Evolutionary conservation across 2,113 vertebrate species (phyloP), one percentile per base, ranked within the genome.

Genomic region (Galemys pyrenaicus): DNA sequence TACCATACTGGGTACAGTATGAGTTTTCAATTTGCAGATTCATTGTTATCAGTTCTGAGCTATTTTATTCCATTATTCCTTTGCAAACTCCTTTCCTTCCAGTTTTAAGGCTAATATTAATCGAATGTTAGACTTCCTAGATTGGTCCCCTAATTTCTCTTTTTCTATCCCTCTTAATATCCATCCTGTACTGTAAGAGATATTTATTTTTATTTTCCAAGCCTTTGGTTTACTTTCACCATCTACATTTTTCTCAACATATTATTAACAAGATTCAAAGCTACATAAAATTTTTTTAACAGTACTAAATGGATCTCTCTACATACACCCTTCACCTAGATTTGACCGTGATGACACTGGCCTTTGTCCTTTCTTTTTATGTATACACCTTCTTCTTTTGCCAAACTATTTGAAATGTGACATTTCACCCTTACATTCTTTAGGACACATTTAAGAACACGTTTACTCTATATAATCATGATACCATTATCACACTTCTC

Each of bases 171-270:
- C 89, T 58, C 56, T 82, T 82, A 49, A 35, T 74, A 51, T 73
- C 22, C 2, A 71, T 60, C 88, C 74, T 81, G 41, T 85, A 74
- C 79, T 60, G 41, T 37, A 58, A 2, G 22, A 79, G 5, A 32
- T n/a, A 89, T 46, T 73, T 91, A 92, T 54, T 73, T 91, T 75
- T 51, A 82, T 64, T 60, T 95, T 64, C 67, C 37, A 62, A 95
- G 65, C 3, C 32, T 81, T 49, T 73, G 37, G 70, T 77, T 73
- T 56, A 64, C 74, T 84, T 88, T 84, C 28, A 35, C 22, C 24
- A 6, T 70, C 11, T 51, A 17, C 60, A 7, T 54, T 49, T 87
- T 11, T 51, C 28, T 32, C 41, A 46, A 44, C 8, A 95, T 73
- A 87, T 92, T 35, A 78, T 62, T 9, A 13, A 90, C 65, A 78